Evolutionary conservation across 2,797 vertebrate species (phyloP).

Genomic region (Chaetophractus vellerosus): DNA sequence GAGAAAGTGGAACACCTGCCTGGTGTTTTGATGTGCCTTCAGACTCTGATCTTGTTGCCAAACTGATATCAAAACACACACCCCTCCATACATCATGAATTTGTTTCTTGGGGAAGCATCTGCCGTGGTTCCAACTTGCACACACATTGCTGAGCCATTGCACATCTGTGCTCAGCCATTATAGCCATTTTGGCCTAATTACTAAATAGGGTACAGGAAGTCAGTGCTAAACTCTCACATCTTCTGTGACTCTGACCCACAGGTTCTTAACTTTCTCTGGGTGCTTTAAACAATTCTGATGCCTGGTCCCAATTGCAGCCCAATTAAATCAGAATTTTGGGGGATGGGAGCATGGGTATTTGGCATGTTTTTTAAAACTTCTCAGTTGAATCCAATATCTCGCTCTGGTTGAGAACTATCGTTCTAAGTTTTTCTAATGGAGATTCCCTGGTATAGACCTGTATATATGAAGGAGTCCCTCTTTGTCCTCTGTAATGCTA

Average conservation of each 20-base stretch:
- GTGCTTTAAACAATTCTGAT: not conserved
- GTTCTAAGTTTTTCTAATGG: not conserved
- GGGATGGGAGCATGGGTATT: no score
- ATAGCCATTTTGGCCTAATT: not conserved
- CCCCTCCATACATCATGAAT: not conserved
- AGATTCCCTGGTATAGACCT: not conserved
- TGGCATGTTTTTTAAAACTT: not conserved
- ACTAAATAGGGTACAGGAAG: conserved; percentile 32
- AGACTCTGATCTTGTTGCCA: not conserved
- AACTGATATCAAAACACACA: conserved; percentile 18
- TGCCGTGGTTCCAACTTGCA: not conserved
- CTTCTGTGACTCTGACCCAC: not conserved
- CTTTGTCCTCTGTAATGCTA: not conserved
- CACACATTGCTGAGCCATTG: not conserved
- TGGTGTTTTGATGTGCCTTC: not conserved
- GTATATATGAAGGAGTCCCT: not conserved
- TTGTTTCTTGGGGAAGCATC: conserved; percentile 60
- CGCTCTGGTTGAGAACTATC: not conserved
- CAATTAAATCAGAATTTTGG: not conserved
- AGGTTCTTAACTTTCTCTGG: not conserved
- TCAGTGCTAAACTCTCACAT: not conserved
- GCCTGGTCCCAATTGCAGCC: not conserved
- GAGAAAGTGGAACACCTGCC: not conserved
- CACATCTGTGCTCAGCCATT: not conserved
- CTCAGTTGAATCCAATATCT: not conserved